Base-by-base conservation (phyloP, 1,140 invertebrate species). In the Aphelenchoides avenae region DNA sequence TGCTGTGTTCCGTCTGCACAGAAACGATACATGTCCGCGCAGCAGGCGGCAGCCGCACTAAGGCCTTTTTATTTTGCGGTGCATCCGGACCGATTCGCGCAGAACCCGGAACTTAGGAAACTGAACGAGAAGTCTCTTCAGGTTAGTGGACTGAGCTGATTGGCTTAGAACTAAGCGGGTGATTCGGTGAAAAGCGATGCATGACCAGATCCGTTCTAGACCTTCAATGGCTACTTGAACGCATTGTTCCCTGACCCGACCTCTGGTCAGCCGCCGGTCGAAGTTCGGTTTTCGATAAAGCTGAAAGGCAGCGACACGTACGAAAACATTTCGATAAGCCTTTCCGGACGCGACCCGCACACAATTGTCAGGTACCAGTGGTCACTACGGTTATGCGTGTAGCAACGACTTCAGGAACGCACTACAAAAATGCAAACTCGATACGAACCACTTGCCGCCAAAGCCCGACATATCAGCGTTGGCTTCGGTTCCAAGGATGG, bases 61-160 rank as follows among this genome's bases (percentile, higher is more conserved):
- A 81, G 89, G 59, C 91, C 90, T 1, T 93, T 95, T 77, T 93
- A 91, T 78, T 93, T 94, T 79, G 85, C 85, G 42, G 90, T 94
- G 20, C 91, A 95, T 83, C 91, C 91, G 13, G 91, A 95, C 80
- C 79, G 93, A 33, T 94, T 94, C 83, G 87, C 87, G 50, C 86
- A 89, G 77, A 85, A 87, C 82, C 91, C 91, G 34, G 84, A 84
- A 71, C 87, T 91, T 82, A 84, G 87, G 73, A 87, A 88, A 79
- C 81, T 78, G 74, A 65, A 49, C 52, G 50, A 43, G 55, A 40
- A 62, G 27, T 13, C 47, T 11, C 58, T 69, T 51, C 66, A 56
- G 46, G 46, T 71, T 22, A 26, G 41, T 30, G 13, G 27, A n/a
- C n/a, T n/a, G n/a, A 31, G 15, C 37, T 66, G 57, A 43, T 65